Evolutionary conservation across 2,888 invertebrate species (phyloP).

Genomic region (Bombyx huttoni): DNA sequence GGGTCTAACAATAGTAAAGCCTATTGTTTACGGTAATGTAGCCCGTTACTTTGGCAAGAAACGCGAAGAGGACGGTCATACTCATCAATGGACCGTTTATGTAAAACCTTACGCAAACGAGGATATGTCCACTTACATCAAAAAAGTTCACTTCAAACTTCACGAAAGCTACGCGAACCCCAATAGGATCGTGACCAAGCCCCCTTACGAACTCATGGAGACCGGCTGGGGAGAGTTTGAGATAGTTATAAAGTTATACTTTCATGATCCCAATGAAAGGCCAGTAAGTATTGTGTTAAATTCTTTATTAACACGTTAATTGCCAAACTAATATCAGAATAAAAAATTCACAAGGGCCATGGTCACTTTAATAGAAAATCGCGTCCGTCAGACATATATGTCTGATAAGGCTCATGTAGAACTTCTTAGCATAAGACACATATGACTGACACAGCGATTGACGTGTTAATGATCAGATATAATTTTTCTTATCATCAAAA

Average conservation of each 20-base stretch:
- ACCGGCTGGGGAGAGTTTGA: constrained; percentile 99
- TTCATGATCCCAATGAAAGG: constrained; percentile 95
- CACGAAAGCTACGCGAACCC: constrained; percentile 98
- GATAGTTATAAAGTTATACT: constrained; percentile 97
- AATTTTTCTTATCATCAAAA: too few relatives aligned
- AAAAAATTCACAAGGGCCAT: too few relatives aligned
- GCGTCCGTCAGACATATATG: too few relatives aligned
- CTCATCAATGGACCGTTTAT: constrained; percentile 99
- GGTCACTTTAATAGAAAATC: too few relatives aligned
- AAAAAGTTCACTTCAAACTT: constrained; percentile 96
- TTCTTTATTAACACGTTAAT: too few relatives aligned
- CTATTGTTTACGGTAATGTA: constrained; percentile 96
- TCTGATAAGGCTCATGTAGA: too few relatives aligned
- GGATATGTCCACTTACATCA: constrained; percentile 94
- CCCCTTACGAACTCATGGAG: constrained; percentile 97
- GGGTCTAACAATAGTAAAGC: constrained; percentile 92
- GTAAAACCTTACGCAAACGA: constrained; percentile 93
- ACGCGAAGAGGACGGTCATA: constrained; percentile 97
- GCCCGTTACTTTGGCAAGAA: constrained; percentile 97
- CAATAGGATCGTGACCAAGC: constrained; percentile 92
- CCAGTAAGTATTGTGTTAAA: constrained; percentile 75
- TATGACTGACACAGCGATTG: too few relatives aligned
- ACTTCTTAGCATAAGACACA: too few relatives aligned
- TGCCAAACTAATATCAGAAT: too few relatives aligned
- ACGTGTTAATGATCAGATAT: not conserved